Conservation (phyloP, 2,113 vertebrate genomes). For the Cichladusa arquata region DNA sequence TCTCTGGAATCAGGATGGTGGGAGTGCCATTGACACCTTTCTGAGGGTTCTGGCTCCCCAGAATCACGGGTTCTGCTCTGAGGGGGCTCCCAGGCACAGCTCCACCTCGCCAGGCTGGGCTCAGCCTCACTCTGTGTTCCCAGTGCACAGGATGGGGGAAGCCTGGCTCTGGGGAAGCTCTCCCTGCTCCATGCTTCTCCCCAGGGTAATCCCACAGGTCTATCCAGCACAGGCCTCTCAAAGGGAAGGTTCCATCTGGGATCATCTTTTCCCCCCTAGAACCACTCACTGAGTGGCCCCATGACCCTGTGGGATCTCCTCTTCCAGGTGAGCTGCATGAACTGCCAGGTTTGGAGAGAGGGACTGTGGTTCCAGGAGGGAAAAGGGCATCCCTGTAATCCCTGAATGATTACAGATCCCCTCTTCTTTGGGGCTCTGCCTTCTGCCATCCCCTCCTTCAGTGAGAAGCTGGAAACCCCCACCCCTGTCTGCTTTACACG, state of each 20-base stretch:
- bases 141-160: neutral
- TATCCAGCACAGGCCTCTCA: neutral
- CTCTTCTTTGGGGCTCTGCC: neutral
- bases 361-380: fast-evolving
- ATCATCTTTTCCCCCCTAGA: neutral
- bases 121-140: fast-evolving
- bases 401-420: neutral
- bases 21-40: neutral
- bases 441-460: neutral
- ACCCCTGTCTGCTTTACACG: neutral
- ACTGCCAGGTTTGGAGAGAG: fast-evolving
- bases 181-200: neutral
- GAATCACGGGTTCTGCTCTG: fast-evolving
- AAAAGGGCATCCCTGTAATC: neutral
- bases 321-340: neutral
- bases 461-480: neutral
- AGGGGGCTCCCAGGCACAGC: neutral
- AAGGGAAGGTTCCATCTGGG: neutral
- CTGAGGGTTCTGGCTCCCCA: fast-evolving
- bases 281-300: fast-evolving
- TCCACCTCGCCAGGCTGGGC: neutral
- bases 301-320: fast-evolving
- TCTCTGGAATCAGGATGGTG: fast-evolving
- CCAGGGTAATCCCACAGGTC: neutral
- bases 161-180: fast-evolving